phyloP scores from a whole-genome alignment of 2,888 invertebrate species.

The Monoplex corrugatus region DNA sequence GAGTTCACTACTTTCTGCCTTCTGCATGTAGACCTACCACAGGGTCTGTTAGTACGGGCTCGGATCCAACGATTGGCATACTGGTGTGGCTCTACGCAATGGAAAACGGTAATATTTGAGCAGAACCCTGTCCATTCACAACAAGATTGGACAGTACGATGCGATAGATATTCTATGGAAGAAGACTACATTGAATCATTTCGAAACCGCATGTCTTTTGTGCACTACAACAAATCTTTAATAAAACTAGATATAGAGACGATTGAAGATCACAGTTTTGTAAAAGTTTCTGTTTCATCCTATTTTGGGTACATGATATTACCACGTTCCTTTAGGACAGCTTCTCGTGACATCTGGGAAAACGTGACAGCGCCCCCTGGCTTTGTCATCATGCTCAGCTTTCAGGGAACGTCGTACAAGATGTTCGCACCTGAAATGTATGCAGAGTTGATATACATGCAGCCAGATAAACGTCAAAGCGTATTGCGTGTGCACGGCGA shows the following conservation, averaged over 20 bases:
- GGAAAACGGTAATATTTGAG: too few species aligned
- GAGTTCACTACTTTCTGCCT: too few species aligned
- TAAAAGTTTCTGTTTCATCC: neutral
- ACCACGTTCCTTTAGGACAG: too few species aligned
- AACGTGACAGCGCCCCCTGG: neutral
- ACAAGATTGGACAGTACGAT: neutral
- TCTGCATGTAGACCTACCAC: too few species aligned
- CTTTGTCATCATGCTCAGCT: neutral
- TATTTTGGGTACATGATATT: neutral
- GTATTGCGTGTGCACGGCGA: neutral
- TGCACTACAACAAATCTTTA: neutral
- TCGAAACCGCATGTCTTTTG: neutral
- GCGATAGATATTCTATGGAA: neutral
- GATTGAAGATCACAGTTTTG: neutral
- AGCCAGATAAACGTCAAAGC: neutral
- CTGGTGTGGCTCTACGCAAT: too few species aligned
- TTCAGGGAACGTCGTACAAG: too few species aligned
- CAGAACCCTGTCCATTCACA: too few species aligned
- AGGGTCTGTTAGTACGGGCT: too few species aligned
- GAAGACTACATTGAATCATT: neutral
- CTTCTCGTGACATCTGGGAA: neutral
- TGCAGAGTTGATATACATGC: neutral
- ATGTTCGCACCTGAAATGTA: neutral
- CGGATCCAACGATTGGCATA: too few species aligned
- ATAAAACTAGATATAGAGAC: neutral